Evolutionary conservation across 2,797 vertebrate genomes (phyloP).

Genomic region (Garrulus glandarius): DNA sequence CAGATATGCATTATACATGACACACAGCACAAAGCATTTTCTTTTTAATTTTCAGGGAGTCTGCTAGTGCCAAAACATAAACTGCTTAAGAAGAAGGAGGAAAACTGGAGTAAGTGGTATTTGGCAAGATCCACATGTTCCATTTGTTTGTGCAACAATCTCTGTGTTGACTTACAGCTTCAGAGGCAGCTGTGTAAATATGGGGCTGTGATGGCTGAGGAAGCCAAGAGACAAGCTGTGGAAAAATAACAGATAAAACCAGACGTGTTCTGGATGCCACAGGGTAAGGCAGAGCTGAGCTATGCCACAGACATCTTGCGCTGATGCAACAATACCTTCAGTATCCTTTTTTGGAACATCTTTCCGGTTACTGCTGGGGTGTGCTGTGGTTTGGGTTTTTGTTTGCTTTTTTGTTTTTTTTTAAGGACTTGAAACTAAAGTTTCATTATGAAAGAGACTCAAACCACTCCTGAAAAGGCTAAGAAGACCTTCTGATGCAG

Average conservation of each 20-base stretch:
- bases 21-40: constrained; percentile 1
- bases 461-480: not conserved
- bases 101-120: constrained; percentile 42
- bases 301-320: not conserved
- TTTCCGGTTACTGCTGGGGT: not conserved
- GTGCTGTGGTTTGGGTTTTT: no score
- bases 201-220: not conserved
- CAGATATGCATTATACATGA: constrained; percentile 42
- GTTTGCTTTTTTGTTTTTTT: not conserved
- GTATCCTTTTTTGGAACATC: not conserved
- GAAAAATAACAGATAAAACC: constrained; percentile 20
- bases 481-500: not conserved
- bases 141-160: constrained; percentile 53
- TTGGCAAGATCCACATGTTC: constrained; percentile 60
- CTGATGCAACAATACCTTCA: not conserved
- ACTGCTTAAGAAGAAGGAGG: not conserved
- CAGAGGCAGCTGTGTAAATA: constrained; percentile 61
- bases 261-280: not conserved
- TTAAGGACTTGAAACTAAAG: not conserved
- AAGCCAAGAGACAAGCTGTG: constrained; percentile 33
- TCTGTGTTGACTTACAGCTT: constrained; percentile 50
- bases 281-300: not conserved
- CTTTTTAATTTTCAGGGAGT: constrained; percentile 28
- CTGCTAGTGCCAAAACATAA: constrained; percentile 28
- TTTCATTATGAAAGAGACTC: not conserved